A percentile compares a stretch with the other conserved stretches of the same genome.
Evolutionary conservation across 2,113 vertebrate genomes (phyloP).

Genomic region (Lophura nycthemera): DNA sequence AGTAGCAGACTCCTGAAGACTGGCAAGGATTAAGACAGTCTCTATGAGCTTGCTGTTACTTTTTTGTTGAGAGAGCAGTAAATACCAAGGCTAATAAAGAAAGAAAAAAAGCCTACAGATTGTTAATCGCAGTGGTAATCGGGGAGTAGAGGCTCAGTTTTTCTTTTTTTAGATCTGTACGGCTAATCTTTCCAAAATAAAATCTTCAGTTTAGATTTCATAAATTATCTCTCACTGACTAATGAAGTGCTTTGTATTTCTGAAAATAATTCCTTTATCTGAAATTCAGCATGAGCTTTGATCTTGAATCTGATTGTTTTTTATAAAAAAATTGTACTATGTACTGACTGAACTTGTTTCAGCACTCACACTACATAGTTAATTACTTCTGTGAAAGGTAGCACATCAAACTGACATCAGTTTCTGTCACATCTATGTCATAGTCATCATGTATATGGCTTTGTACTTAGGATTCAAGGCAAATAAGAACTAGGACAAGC

Average conservation of each 20-base stretch:
- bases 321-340: neutral
- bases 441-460: neutral
- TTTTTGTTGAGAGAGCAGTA: neutral
- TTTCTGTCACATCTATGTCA: neutral
- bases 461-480: conserved; percentile 36
- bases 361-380: neutral
- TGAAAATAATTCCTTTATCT: conserved; percentile 11
- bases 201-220: neutral
- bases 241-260: neutral
- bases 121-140: neutral
- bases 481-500: neutral
- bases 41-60: neutral
- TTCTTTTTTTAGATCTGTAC: neutral
- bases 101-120: neutral
- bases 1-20: neutral
- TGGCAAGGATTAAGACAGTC: neutral
- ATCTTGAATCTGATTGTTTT: neutral
- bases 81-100: neutral
- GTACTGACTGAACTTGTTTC: neutral
- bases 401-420: neutral
- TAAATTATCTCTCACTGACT: neutral
- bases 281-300: neutral
- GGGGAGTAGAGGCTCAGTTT: neutral
- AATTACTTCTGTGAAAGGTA: neutral
- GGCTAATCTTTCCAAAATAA: neutral